Evolutionary conservation across 2,797 vertebrate genomes (phyloP), one percentile per base, ranked within the genome.

Genomic region (Moxostoma hubbsi): DNA sequence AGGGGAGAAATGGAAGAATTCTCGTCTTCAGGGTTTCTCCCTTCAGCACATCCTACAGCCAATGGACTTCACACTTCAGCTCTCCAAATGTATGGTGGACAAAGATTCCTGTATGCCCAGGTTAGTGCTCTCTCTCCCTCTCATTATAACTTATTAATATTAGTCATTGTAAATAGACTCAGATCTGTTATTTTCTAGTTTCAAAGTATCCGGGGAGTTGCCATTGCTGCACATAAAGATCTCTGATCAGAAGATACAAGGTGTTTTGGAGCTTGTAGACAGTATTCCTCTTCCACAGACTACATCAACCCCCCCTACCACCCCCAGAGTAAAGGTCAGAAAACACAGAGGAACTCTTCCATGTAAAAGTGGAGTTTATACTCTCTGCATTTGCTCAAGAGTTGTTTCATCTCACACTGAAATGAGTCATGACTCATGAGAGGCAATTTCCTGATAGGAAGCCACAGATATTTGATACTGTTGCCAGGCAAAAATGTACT

Each of bases 41-140:
- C 65, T 91, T 16, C 92, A 97, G 69, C 97, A 99, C 84, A 84
- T 98, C 78, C 90, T 99, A 10, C 96, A 95, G 59, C 98, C 97
- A 0, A 94, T 98, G 95, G 96, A 99, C 90, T 92, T 98, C 85
- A 94, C 93, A 0, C 83, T 98, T 10, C 95, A 96, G 80, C 73
- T 99, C 79, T 95, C 95, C 76, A 98, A 98, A 88, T 95, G 96
- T 0, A 96, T 99, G 96, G 95, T 98, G 82, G 97, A 98, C 53
- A 96, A 95, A 85, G 98, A 98, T 49, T 73, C 89, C 82, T 91
- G 98, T 81, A 98, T 98, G 96, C 89, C 98, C 76, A 96, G 93
- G 98, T 98, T 90, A 0, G 58, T 13, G 4, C 16, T 74, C 1
- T 0, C 24, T 71, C 59, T 57, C n/a, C 46, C 7, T 46, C 5